Evolutionary conservation across 2,113 vertebrate species (phyloP).

Genomic region (Ochotona curzoniae): DNA sequence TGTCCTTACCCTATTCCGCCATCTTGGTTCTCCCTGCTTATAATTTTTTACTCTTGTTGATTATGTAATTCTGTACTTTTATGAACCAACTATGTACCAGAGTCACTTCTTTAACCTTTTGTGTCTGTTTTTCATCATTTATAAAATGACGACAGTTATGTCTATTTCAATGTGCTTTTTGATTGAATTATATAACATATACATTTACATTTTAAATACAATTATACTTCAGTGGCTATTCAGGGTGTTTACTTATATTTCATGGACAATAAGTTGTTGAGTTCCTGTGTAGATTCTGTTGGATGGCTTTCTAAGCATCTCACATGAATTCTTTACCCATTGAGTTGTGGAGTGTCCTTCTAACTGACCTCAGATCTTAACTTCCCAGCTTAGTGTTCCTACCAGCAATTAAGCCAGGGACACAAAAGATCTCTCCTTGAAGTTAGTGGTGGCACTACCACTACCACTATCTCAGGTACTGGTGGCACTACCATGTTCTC

Average conservation of each 20-base stretch:
- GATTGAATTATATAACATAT: neutral
- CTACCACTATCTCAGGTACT: neutral
- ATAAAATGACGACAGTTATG: neutral
- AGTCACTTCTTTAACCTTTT: neutral
- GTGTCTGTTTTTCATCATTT: neutral
- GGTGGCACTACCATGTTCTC: neutral
- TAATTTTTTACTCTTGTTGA: neutral
- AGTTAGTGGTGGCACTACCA: neutral
- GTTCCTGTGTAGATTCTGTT: neutral
- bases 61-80: neutral
- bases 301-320: neutral
- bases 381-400: neutral
- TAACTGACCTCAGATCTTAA: neutral
- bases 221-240: neutral
- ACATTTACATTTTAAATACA: neutral
- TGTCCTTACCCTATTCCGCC: too few relatives aligned
- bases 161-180: neutral
- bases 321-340: neutral
- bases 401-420: neutral
- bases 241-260: neutral
- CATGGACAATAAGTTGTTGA: neutral
- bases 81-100: neutral
- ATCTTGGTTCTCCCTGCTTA: neutral
- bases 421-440: neutral
- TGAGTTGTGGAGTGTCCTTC: neutral